These are phyloP conservation scores for Muraenolepis orangiensis DNA, from an alignment of 2,797 vertebrate species.

Conservation along the genomic window DNA sequence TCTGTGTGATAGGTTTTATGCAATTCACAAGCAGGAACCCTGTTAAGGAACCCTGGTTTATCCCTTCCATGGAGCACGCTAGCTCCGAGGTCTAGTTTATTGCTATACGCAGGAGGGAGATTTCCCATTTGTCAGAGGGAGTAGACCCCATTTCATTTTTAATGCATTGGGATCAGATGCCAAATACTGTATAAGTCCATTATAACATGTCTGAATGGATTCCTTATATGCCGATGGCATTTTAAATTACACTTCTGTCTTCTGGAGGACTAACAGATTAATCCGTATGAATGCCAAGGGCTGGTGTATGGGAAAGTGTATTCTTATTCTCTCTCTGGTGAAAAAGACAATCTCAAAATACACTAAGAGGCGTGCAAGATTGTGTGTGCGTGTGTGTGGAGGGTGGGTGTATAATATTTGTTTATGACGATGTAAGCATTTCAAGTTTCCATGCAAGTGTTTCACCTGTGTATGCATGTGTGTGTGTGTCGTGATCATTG, in stretches of 20 bases:
- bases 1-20: too few relatives aligned
- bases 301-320: background rate
- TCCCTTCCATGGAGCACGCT: background rate
- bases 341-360: background rate
- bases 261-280: background rate
- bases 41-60: background rate
- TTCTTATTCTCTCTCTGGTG: background rate
- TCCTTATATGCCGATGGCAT: background rate
- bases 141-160: background rate
- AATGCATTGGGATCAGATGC: background rate
- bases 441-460: too few relatives aligned
- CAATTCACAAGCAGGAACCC: background rate
- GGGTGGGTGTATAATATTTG: background rate
- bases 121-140: conserved; percentile 1
- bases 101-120: background rate
- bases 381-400: background rate
- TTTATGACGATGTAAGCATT: background rate
- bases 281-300: background rate
- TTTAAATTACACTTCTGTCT: background rate
- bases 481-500: too few relatives aligned
- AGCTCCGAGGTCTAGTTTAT: background rate
- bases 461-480: background rate
- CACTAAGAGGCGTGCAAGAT: background rate
- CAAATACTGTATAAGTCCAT: background rate
- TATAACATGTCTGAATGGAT: background rate